These are phyloP conservation scores for Chascanopsetta lugubris DNA, from an alignment of 2,113 vertebrate species.

Conservation along the genomic window DNA sequence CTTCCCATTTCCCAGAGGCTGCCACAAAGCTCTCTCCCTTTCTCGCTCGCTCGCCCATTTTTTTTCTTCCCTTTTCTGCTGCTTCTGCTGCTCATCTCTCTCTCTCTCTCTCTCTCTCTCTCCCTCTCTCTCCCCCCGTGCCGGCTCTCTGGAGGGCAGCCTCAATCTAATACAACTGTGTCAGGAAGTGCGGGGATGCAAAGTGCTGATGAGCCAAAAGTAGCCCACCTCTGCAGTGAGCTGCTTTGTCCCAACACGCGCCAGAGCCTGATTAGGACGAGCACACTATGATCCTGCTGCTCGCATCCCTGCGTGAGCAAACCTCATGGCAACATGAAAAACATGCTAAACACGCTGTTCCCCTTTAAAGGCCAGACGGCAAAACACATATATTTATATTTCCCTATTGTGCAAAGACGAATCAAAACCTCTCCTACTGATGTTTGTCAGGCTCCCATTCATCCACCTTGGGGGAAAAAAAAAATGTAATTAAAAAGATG, in stretches of 20 bases:
- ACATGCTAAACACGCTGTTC: slow-evolving; percentile 17
- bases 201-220: slow-evolving; percentile 81
- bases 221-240: slow-evolving; percentile 77
- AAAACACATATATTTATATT: background rate
- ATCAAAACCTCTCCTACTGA: too few species aligned
- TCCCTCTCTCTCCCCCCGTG: too few species aligned
- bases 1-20: slow-evolving; percentile 74
- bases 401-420: background rate
- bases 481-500: too few species aligned
- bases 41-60: background rate
- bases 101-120: too few species aligned
- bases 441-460: background rate
- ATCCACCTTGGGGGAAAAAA: background rate
- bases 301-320: slow-evolving; percentile 39
- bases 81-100: slow-evolving; percentile 70
- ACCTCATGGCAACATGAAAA: slow-evolving; percentile 31
- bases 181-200: slow-evolving; percentile 80
- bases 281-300: slow-evolving; percentile 49
- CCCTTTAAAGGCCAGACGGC: background rate
- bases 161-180: slow-evolving; percentile 80
- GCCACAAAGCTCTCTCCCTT: slow-evolving; percentile 64
- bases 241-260: slow-evolving; percentile 60
- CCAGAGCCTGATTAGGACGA: slow-evolving; percentile 71
- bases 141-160: slow-evolving; percentile 71
- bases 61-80: slow-evolving; percentile 40